Evolutionary conservation across 2,888 invertebrate species (phyloP), one percentile per base, ranked within the genome.

Genomic region (Drosophila yooni): DNA sequence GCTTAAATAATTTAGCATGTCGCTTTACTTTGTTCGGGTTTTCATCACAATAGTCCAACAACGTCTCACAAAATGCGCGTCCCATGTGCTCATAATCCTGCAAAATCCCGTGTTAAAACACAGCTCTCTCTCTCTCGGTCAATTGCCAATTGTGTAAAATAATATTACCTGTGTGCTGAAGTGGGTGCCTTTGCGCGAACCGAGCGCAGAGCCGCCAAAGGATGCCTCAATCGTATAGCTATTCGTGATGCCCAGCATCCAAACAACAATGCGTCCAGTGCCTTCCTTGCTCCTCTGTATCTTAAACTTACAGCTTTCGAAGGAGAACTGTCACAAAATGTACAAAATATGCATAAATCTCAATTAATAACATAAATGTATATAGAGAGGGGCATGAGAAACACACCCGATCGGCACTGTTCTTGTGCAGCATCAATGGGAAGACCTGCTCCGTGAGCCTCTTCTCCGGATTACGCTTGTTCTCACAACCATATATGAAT

Each of bases 211-310:
- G 13, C 98, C 99, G 59, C 97, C 98, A 92, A 98, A 97, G 0
- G 98, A 98, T 10, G 98, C 98, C 94, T 99, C 99, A 95, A 99
- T 95, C 6, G 98, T 99, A 92, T 97, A 99, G 93, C 98, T 98
- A 91, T 98, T 98, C 68, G 96, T 96, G 53, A 98, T 97, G 31
- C 98, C 98, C 95, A 98, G 95, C 95, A 98, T 97, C 98, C 98
- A 98, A 89, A 98, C 96, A 0, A 98, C 98, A 11, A 99, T 97
- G 68, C 99, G 94, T 8, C 98, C 98, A 0, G 98, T 98, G 4
- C 98, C 98, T 94, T 98, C 98, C 94, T 98, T 98, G 87, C 96
- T 97, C 78, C 97, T 96, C 93, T 98, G 98, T 82, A 99, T 96
- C 91, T 97, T 96, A 93, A 98, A 99, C 94, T 98, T 98, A 93